Base-by-base conservation (phyloP, 37 sponge, comb jelly and placozoan species). In the Dysidea cf. avara region DNA sequence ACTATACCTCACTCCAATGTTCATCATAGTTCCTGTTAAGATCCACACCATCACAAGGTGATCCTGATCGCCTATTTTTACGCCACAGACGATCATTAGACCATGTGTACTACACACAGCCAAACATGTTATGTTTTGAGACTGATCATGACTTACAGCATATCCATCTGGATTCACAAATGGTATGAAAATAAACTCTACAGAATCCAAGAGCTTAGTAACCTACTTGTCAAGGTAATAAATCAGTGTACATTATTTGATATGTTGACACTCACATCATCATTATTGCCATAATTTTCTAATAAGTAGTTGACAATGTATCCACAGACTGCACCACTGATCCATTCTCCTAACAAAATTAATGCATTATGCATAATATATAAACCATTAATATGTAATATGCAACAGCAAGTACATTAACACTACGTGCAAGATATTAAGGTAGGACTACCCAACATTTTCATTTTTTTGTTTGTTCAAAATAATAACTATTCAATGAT, bases 151-250 rank as follows among this genome's bases (percentile, higher is more conserved):
- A 59, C 83, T 76, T 58, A 90, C 90, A 51, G 18, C 74, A 68
- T 92, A 92, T 25, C 93, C 93, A 92, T 92, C 93, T 43, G 93
- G 82, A 47, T 84, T 85, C 7, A 77, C 85, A 65, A 92, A 59
- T 13, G 88, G 82, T 2, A 87, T 69, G 30, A 92, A 29, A n/a
- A 87, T 43, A 66, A 84, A 80, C 48, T 48, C 66, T 21, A 79
- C 14, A 20, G 0, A 6, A 56, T 56, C 57, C 16, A 56, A 7
- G 13, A 25, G n/a, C 2, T 56, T 36, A 32, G 12, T 3, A 39
- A 63, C 22, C 31, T 63, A 56, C n/a, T n/a, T n/a, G 59, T 13
- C 5, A 56, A 56, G 5, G 31, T 56, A 29, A 13, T 56, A 31
- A 37, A 5, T 58, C 26, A 31, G 13, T 18, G 13, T 22, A 7